Percentiles rank a stretch among this genome's conserved stretches.
Evolutionary conservation across 2,797 vertebrate species (phyloP).

Genomic region (Diplodus sargus): DNA sequence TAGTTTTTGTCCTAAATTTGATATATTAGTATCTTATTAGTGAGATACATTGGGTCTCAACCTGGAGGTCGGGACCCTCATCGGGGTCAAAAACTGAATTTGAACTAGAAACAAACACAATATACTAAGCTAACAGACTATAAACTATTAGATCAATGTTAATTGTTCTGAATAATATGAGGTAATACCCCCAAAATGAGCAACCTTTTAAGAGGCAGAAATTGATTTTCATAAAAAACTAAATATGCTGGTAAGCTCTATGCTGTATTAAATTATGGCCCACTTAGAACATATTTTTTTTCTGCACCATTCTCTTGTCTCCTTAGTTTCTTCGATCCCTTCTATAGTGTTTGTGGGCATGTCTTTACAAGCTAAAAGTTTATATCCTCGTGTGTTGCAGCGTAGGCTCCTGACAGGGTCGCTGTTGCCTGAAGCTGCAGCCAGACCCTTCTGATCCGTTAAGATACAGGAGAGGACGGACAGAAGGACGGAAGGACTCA

Average conservation of each 20-base stretch:
- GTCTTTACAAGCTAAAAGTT: background rate
- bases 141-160: background rate
- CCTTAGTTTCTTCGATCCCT: too few relatives aligned
- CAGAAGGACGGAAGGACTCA: slow-evolving; percentile 25
- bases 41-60: too few relatives aligned
- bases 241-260: too few relatives aligned
- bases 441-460: slow-evolving; percentile 49
- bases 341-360: background rate
- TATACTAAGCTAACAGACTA: background rate
- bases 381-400: background rate
- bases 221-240: too few relatives aligned
- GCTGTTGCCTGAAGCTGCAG: slow-evolving; percentile 47
- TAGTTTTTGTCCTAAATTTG: too few relatives aligned
- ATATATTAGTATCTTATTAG: too few relatives aligned
- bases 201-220: background rate
- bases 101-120: too few relatives aligned
- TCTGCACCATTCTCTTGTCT: too few relatives aligned
- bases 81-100: too few relatives aligned
- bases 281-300: too few relatives aligned
- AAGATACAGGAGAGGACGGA: slow-evolving; percentile 35
- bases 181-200: background rate
- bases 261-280: too few relatives aligned
- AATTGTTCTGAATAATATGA: background rate
- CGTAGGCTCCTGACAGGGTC: background rate
- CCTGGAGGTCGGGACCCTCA: too few relatives aligned